Conservation (phyloP, 2,888 invertebrate species). For the Falcaria lacertinaria region DNA sequence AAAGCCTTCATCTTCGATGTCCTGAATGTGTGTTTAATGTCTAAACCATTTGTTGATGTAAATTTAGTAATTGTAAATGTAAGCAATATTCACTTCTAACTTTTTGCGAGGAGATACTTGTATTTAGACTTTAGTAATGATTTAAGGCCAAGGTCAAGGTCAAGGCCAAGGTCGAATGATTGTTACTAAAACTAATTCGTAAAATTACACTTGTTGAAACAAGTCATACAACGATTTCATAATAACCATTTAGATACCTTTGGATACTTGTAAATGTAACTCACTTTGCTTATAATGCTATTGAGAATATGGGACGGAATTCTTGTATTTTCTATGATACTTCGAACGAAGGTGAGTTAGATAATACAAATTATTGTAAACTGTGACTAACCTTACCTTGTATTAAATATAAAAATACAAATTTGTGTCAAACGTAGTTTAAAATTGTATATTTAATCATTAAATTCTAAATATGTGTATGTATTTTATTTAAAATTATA, state of each 20-base stretch:
- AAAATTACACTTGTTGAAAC: conserved; percentile 9
- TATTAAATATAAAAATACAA: conserved; percentile 25
- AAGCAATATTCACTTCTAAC: conserved; percentile 55
- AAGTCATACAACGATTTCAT: conserved; percentile 43
- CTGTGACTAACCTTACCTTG: conserved; percentile 20
- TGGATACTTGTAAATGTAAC: conserved; percentile 26
- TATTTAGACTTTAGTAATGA: too few relatives aligned
- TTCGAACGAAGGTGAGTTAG: conserved; percentile 32
- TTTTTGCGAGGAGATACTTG: neutral
- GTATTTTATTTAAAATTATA: conserved; percentile 38
- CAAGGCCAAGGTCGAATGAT: neutral
- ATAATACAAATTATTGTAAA: conserved; percentile 18
- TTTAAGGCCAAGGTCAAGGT: too few relatives aligned
- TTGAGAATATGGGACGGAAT: conserved; percentile 29
- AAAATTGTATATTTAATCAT: conserved; percentile 29
- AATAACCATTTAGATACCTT: conserved; percentile 20
- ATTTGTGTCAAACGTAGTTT: conserved; percentile 47
- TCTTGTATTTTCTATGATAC: conserved; percentile 38
- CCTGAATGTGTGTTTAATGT: conserved; percentile 22
- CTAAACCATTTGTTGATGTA: too few relatives aligned
- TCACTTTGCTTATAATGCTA: conserved; percentile 32
- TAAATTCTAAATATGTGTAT: conserved; percentile 65
- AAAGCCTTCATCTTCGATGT: conserved; percentile 39
- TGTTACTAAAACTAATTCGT: neutral
- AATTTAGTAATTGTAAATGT: conserved; percentile 45